Base-by-base conservation (phyloP, 2,888 invertebrate genomes). In the Nemapogon koenigi region DNA sequence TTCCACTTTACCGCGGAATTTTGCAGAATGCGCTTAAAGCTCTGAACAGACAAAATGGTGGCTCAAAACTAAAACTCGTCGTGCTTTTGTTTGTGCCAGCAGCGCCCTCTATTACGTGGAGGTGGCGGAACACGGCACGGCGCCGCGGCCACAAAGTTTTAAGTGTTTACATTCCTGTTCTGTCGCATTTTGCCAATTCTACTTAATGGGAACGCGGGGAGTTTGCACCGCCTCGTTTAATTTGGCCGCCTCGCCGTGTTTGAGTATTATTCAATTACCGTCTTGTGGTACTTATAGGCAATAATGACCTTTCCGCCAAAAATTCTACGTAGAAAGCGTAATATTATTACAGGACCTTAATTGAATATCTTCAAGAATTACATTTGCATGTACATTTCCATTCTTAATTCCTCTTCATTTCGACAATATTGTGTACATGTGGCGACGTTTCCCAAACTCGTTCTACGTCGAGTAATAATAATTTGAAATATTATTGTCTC, bases 101-200 rank as follows among this genome's bases (percentile, higher is more conserved):
- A 62, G 62, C 65, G 62, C 66, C 65, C 66, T 64, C 67, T 67
- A 61, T 62, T 63, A 62, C 59, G 51, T 18, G 48, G 55, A 47
- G 57, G 56, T 59, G 55, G 58, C 50, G 53, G 51, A 66, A 63
- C 64, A 60, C 60, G 41, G 49, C 55, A 51, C 52, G 49, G 62
- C 59, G 63, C n/a, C n/a, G n/a, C n/a, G n/a, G n/a, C n/a, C n/a
- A n/a, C 54, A 68, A 73, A 73, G 68, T 75, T 73, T 75, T 70
- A 72, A 75, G 73, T 75, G 72, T 72, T 75, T 75, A 72, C 68
- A 71, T 70, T 75, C 62, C 63, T 65, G 70, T 70, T 69, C 66
- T 63, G 69, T 65, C 64, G 71, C 72, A 71, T 72, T 73, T 73
- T 72, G 68, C 70, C 68, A 65, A 73, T 68, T 67, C 62, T 62